Percentiles rank a stretch among this genome's conserved stretches.
These are phyloP conservation scores for Etheostoma nigrum DNA, from an alignment of 2,797 vertebrate genomes.

Conservation along the genomic window DNA sequence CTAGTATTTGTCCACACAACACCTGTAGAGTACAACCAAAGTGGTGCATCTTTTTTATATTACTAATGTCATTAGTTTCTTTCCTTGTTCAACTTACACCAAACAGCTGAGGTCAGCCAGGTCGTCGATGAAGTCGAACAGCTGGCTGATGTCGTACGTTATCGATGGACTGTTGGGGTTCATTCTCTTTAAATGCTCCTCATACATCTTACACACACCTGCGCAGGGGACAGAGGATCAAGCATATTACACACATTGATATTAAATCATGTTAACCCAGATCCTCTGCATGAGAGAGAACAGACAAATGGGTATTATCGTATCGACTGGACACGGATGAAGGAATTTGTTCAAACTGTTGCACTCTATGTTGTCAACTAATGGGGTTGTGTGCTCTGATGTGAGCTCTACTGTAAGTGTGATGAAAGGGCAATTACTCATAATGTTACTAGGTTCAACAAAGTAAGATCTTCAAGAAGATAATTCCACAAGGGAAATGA, in stretches of 20 bases:
- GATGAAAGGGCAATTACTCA: too few relatives aligned
- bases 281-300: neutral
- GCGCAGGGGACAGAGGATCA: neutral
- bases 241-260: neutral
- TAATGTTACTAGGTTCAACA: neutral
- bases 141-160: conserved; percentile 99
- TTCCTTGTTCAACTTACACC: conserved; percentile 88
- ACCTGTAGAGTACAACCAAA: too few relatives aligned
- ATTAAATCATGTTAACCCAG: neutral
- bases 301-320: neutral
- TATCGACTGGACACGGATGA: neutral
- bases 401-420: too few relatives aligned
- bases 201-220: conserved; percentile 99
- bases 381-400: too few relatives aligned
- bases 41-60: too few relatives aligned
- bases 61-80: neutral
- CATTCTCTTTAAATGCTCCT: conserved; percentile 99
- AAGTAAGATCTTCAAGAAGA: neutral
- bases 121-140: conserved; percentile 99
- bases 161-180: conserved; percentile 99
- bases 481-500: too few relatives aligned
- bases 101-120: conserved; percentile 98
- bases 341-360: neutral
- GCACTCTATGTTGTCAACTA: neutral
- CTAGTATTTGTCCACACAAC: too few relatives aligned